Percentiles rank a stretch among this genome's conserved stretches.
These are phyloP conservation scores for Anastatus disparis DNA, from an alignment of 1,140 invertebrate genomes.

Conservation along the genomic window DNA sequence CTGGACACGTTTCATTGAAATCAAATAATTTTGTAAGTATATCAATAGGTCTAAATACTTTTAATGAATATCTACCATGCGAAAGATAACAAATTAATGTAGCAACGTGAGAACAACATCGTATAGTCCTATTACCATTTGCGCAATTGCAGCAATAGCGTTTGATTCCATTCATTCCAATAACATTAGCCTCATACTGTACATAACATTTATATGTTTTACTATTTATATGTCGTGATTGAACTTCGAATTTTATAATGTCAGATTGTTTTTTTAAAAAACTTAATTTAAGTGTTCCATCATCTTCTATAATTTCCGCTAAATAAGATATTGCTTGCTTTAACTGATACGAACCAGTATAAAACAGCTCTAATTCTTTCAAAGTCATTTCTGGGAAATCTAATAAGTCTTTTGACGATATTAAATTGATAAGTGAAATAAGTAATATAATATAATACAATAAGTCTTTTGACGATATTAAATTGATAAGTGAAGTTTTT, in stretches of 20 bases:
- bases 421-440: conserved; percentile 30
- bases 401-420: conserved; percentile 30
- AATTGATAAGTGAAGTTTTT: conserved; percentile 32
- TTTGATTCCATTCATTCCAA: conserved; percentile 25
- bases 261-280: conserved; percentile 23
- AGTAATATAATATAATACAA: too few relatives aligned
- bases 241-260: conserved; percentile 40
- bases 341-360: conserved; percentile 39
- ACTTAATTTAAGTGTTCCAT: conserved; percentile 21
- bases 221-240: conserved; percentile 40
- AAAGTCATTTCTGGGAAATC: conserved; percentile 43
- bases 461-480: conserved; percentile 30
- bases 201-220: conserved; percentile 41
- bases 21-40: too few relatives aligned
- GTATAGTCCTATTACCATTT: conserved; percentile 37
- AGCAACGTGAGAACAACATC: conserved; percentile 42
- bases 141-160: conserved; percentile 42
- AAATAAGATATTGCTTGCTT: conserved; percentile 40
- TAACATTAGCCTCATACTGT: conserved; percentile 30
- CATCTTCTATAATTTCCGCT: conserved; percentile 37
- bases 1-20: too few relatives aligned
- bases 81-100: too few relatives aligned
- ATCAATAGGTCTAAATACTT: too few relatives aligned
- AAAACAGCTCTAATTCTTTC: conserved; percentile 35
- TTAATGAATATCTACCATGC: too few relatives aligned